Conservation (phyloP, 2,888 invertebrate species). For the Rotaria sp. region DNA sequence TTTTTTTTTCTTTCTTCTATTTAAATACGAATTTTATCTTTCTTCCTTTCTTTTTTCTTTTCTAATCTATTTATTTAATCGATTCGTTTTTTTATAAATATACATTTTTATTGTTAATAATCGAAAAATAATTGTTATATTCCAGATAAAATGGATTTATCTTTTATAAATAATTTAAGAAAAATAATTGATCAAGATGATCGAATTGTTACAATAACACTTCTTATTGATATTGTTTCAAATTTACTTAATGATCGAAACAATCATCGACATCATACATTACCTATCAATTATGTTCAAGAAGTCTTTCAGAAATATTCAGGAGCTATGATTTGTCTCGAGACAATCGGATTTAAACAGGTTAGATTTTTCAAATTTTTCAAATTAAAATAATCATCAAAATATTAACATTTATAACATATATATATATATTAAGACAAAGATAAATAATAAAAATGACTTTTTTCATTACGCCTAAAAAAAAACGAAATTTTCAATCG, state of each 20-base stretch:
- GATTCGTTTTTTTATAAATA: background rate
- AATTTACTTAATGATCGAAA: background rate
- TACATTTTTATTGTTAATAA: background rate
- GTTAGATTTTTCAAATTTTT: background rate
- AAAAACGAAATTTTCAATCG: too few species aligned
- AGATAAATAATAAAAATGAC: too few species aligned
- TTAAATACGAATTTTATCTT: background rate
- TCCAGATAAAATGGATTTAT: background rate
- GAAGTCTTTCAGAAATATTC: background rate
- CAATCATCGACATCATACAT: background rate
- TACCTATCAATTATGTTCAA: background rate
- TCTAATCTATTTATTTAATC: background rate
- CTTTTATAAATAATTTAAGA: background rate
- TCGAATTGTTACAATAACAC: background rate
- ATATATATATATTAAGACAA: too few species aligned
- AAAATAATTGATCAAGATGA: conserved; percentile 1
- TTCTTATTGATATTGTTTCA: background rate
- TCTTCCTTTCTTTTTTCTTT: background rate
- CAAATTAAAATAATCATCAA: background rate
- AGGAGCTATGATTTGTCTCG: background rate
- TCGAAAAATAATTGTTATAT: background rate
- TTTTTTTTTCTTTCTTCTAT: background rate
- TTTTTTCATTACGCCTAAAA: too few species aligned
- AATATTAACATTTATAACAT: too few species aligned
- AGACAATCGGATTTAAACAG: background rate